A percentile compares a stretch with the other conserved stretches of the same genome.
These are phyloP conservation scores for Clarias platycephalus DNA, from an alignment of 2,797 vertebrate species.

Conservation along the genomic window DNA sequence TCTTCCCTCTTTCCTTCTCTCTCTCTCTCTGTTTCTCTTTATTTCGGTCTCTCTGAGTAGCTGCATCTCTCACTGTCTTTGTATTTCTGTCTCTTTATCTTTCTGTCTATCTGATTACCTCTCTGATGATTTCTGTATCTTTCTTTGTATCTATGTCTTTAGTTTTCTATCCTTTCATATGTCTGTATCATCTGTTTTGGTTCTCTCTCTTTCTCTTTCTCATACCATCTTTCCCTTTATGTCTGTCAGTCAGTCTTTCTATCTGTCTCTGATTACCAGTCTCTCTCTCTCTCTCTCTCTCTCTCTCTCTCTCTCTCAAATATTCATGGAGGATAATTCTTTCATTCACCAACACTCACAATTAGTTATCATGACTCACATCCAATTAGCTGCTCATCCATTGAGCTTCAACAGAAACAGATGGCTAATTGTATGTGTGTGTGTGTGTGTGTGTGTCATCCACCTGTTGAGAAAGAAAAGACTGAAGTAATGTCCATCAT, in stretches of 20 bases:
- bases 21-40: background rate
- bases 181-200: too few relatives aligned
- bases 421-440: background rate
- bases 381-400: background rate
- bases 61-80: too few relatives aligned
- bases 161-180: too few relatives aligned
- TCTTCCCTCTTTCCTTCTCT: background rate
- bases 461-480: background rate
- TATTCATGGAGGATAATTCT: background rate
- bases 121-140: background rate
- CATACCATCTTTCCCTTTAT: too few relatives aligned
- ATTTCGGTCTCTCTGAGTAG: too few relatives aligned
- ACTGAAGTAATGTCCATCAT: background rate
- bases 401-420: background rate
- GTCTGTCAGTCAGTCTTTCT: background rate
- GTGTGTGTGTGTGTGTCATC: background rate
- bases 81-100: too few relatives aligned
- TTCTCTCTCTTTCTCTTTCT: background rate
- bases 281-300: background rate
- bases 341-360: background rate
- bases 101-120: too few relatives aligned
- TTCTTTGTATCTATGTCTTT: too few relatives aligned
- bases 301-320: background rate
- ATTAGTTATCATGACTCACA: background rate
- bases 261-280: background rate